Base-by-base conservation (phyloP, 2,797 vertebrate species). In the Cetoscarus ocellatus region DNA sequence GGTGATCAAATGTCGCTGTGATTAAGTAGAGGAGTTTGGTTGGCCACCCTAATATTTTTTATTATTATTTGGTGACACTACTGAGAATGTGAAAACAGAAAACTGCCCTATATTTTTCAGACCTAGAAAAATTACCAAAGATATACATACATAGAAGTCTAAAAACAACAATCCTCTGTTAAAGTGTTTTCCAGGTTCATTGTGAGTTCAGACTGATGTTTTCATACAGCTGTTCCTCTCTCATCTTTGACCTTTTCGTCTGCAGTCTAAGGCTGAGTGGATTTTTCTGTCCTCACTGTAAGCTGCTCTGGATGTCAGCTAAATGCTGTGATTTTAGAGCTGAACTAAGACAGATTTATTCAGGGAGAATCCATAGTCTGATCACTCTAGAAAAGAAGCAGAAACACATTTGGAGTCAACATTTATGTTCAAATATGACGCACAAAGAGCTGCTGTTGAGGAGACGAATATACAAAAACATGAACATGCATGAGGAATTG, bases 161-260 rank as follows among this genome's bases (percentile, higher is more conserved):
- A 3, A 36, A 8, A 40, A 40, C 9, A 40, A 9, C 39, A 40
- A 40, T 40, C 39, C 39, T 40, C 39, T 40, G 39, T 40, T 40
- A 11, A 9, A 40, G 8, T 40, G 39, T 10, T 0, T 40, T 34
- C 3, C 57, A 13, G 56, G 14, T 3, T 43, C 15, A 39, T 48
- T 55, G 27, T 15, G 11, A 10, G 52, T 10, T 56, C 38, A 18
- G n/a, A 18, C 10, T 35, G 18, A n/a, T 34, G 49, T 43, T 40
- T 34, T 13, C 10, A 6, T 39, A 3, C 6, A 13, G 5, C 42
- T n/a, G 11, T 1, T 27, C 3, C 10, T 18, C 48, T n/a, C 35
- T 36, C 40, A 66, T 39, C 74, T 66, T 39, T 66, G 74, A 66
- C 74, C 10, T 55, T 55, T 49, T 9, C 3, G 51, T 7, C 44